Evolutionary conservation across 2,113 vertebrate species (phyloP).

Genomic region (Spheniscus mendiculus): DNA sequence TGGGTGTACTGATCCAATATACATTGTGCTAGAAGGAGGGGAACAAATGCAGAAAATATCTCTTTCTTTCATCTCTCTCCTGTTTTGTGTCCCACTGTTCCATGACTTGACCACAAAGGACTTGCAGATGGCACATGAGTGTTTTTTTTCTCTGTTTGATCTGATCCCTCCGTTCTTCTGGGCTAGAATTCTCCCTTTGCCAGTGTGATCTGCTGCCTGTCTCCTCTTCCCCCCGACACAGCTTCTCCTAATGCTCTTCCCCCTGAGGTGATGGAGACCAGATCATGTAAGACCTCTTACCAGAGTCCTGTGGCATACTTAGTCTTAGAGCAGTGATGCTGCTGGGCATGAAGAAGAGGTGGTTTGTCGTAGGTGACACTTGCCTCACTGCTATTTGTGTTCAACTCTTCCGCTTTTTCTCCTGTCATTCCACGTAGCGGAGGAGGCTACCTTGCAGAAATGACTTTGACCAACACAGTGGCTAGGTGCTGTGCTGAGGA

Average conservation of each 20-base stretch:
- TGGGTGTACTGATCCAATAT: slow-evolving; percentile 66
- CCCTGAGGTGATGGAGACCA: not conserved
- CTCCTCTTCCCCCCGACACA: not conserved
- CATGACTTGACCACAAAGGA: slow-evolving; percentile 49
- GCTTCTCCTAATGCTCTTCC: not conserved
- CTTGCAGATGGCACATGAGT: not conserved
- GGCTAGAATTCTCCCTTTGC: not conserved
- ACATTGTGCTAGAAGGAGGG: slow-evolving; percentile 45
- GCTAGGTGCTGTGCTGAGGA: not conserved
- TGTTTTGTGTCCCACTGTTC: slow-evolving; percentile 51
- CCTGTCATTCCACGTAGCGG: accelerated
- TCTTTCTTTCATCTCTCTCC: slow-evolving; percentile 4
- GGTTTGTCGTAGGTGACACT: not conserved
- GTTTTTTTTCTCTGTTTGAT: not conserved
- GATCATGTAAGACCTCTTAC: not conserved
- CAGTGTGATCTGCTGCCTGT: not conserved
- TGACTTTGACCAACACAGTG: not conserved
- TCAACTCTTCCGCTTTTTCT: not conserved
- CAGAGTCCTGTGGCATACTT: no score
- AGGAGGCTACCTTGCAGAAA: not conserved
- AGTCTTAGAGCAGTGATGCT: not conserved
- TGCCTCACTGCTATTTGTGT: not conserved
- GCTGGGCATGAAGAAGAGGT: not conserved
- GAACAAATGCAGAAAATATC: slow-evolving; percentile 48
- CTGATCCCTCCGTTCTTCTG: not conserved